phyloP scores from a whole-genome alignment of 1,140 invertebrate species.

The Drosophila lini region DNA sequence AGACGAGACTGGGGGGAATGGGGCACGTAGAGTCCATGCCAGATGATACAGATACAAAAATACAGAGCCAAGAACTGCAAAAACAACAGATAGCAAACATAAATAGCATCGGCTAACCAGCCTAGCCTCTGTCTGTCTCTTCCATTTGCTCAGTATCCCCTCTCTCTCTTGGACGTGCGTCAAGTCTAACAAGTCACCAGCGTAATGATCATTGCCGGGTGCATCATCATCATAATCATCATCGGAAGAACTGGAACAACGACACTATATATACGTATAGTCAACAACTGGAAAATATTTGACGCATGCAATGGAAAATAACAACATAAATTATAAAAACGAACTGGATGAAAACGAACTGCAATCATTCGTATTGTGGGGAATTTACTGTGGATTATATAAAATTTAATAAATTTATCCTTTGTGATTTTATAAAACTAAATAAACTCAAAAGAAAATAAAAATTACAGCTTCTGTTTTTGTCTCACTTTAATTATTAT shows the following conservation, averaged over 20 bases:
- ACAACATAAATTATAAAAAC: conserved; percentile 11
- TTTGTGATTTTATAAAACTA: neutral
- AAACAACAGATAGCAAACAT: conserved; percentile 47
- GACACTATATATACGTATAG: conserved; percentile 22
- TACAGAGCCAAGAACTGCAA: conserved; percentile 19
- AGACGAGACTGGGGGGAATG: conserved; percentile 10
- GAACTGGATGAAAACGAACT: conserved; percentile 7
- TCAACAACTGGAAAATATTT: conserved; percentile 46
- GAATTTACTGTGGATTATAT: neutral
- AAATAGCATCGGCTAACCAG: conserved; percentile 54
- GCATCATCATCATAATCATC: conserved; percentile 27
- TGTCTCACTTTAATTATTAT: neutral
- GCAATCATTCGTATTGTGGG: neutral
- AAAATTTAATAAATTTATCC: neutral
- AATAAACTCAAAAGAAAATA: neutral
- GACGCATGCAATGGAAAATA: conserved; percentile 39
- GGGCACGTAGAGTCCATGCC: conserved; percentile 31
- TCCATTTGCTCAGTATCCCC: neutral
- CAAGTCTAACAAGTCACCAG: conserved; percentile 71
- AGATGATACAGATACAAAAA: conserved; percentile 33
- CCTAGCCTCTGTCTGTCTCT: conserved; percentile 12
- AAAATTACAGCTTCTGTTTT: neutral
- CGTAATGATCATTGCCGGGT: conserved; percentile 36
- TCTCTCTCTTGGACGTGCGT: conserved; percentile 40
- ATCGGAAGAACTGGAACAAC: conserved; percentile 69